These are phyloP conservation scores for Xiphorhynchus elegans DNA, from an alignment of 2,113 vertebrate species.

Conservation along the genomic window DNA sequence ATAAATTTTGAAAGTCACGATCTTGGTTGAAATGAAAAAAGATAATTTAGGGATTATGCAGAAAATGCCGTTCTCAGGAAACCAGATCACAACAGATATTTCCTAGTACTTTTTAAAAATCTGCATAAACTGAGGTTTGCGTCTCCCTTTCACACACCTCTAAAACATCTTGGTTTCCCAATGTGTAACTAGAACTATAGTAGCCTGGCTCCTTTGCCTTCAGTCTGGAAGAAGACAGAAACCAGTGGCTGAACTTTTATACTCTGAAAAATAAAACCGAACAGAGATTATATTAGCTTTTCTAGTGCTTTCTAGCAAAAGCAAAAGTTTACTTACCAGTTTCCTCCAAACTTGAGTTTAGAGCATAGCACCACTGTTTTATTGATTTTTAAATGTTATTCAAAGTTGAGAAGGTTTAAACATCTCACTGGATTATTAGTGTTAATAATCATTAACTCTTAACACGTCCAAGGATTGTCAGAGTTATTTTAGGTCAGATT, in stretches of 20 bases:
- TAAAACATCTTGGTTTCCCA: neutral
- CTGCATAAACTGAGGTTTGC: neutral
- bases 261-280: neutral
- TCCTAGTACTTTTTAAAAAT: neutral
- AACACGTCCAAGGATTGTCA: neutral
- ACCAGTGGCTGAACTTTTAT: neutral
- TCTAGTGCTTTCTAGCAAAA: neutral
- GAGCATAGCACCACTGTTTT: neutral
- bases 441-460: neutral
- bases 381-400: neutral
- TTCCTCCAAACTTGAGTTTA: neutral
- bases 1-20: neutral
- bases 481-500: neutral
- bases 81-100: neutral
- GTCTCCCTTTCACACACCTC: neutral
- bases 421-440: neutral
- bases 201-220: neutral
- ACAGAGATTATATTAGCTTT: neutral
- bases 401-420: neutral
- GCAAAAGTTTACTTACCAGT: neutral
- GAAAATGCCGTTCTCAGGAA: neutral
- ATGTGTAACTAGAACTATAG: neutral
- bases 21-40: neutral
- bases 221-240: neutral
- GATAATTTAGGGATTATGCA: neutral